A percentile compares a stretch with the other conserved stretches of the same genome.
Evolutionary conservation across 64 coral and sea anemone species (phyloP).

Genomic region (Montipora sp.): DNA sequence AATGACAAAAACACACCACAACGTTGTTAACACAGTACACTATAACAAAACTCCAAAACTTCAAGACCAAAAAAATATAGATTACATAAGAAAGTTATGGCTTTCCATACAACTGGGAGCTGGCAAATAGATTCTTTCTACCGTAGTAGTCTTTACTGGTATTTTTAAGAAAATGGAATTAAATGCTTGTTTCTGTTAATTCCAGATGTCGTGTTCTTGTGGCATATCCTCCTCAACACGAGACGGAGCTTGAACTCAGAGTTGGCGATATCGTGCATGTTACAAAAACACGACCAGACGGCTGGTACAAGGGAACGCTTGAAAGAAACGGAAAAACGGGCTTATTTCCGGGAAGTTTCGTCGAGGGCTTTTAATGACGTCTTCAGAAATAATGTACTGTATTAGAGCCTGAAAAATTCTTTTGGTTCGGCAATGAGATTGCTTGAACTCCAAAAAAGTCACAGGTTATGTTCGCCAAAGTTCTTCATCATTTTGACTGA

Average conservation of each 20-base stretch:
- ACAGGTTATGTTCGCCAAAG: too few relatives aligned
- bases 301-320: slow-evolving; percentile 96
- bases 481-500: too few relatives aligned
- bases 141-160: background rate
- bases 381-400: background rate
- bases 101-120: too few relatives aligned
- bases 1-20: too few relatives aligned
- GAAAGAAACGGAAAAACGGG: slow-evolving; percentile 97
- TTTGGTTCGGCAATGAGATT: too few relatives aligned
- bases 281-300: slow-evolving; percentile 88
- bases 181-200: background rate
- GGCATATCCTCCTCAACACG: slow-evolving; percentile 91
- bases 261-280: slow-evolving; percentile 93
- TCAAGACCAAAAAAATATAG: too few relatives aligned
- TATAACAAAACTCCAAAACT: too few relatives aligned
- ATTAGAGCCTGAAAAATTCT: too few relatives aligned
- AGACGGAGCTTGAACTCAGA: slow-evolving; percentile 82
- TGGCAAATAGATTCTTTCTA: too few relatives aligned
- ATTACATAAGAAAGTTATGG: too few relatives aligned
- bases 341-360: slow-evolving; percentile 88
- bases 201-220: slow-evolving; percentile 79
- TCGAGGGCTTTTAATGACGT: slow-evolving; percentile 76
- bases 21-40: too few relatives aligned
- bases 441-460: too few relatives aligned
- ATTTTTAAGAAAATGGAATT: background rate